phyloP scores from a whole-genome alignment of 2,113 vertebrate genomes.

The Pollimyrus isidori region DNA sequence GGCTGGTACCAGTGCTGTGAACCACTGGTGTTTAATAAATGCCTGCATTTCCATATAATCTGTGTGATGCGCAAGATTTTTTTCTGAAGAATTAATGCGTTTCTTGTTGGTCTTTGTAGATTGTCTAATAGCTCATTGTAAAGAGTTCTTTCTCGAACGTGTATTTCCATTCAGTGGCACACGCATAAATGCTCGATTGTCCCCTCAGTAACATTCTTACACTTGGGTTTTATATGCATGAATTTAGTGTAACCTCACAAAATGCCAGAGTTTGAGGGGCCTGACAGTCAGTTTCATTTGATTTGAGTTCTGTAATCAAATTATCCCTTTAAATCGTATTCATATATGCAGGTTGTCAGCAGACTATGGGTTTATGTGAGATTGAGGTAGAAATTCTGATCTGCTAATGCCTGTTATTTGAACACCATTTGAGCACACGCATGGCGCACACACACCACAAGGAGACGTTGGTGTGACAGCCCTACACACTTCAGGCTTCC shows the following conservation, averaged over 20 bases:
- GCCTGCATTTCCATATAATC: neutral
- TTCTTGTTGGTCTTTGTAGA: neutral
- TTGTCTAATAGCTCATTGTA: neutral
- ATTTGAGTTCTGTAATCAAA: neutral
- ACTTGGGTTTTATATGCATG: neutral
- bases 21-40: neutral
- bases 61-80: neutral
- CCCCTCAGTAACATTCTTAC: neutral
- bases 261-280: neutral
- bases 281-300: neutral
- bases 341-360: neutral
- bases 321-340: neutral
- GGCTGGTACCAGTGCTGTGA: neutral
- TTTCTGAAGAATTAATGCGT: neutral
- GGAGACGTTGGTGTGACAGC: neutral
- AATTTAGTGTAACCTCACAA: neutral
- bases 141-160: neutral
- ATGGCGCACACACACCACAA: neutral
- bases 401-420: neutral
- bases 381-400: neutral
- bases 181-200: neutral
- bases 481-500: neutral
- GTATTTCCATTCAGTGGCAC: neutral
- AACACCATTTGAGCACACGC: neutral
- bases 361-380: neutral